Conservation (phyloP, 2,888 invertebrate genomes). For the Plagiodera versicolora region DNA sequence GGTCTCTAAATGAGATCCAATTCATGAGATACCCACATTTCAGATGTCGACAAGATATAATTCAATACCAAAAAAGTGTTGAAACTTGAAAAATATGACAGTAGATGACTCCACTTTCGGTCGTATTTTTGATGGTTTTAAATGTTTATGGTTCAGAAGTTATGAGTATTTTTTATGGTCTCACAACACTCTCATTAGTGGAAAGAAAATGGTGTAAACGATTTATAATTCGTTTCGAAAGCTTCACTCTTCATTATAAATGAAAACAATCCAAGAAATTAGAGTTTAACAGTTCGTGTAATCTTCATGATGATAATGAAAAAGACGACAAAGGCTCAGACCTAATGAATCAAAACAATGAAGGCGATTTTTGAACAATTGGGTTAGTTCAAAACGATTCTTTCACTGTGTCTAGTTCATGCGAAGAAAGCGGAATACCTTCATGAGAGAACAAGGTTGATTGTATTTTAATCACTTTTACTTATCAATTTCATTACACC, state of each 20-base stretch:
- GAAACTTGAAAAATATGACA: no score
- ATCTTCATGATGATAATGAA: neutral
- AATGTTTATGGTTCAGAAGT: no score
- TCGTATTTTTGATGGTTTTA: no score
- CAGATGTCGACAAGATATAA: no score
- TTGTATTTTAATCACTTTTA: neutral
- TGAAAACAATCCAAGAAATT: constrained; percentile 12
- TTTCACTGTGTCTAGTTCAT: neutral
- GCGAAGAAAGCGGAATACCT: neutral
- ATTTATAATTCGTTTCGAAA: constrained; percentile 4
- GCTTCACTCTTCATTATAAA: neutral
- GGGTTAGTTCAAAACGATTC: neutral
- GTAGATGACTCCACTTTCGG: no score
- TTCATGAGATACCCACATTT: no score
- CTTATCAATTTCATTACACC: no score
- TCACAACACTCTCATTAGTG: neutral
- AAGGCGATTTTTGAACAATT: neutral
- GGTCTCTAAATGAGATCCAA: no score
- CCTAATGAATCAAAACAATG: neutral
- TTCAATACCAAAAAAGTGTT: no score
- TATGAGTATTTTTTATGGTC: neutral
- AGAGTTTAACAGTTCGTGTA: neutral
- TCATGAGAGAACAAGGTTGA: neutral
- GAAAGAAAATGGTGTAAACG: neutral
- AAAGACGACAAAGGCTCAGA: neutral